Base-by-base conservation (phyloP, 2,113 vertebrate genomes). In the Cephalopholis sonnerati region DNA sequence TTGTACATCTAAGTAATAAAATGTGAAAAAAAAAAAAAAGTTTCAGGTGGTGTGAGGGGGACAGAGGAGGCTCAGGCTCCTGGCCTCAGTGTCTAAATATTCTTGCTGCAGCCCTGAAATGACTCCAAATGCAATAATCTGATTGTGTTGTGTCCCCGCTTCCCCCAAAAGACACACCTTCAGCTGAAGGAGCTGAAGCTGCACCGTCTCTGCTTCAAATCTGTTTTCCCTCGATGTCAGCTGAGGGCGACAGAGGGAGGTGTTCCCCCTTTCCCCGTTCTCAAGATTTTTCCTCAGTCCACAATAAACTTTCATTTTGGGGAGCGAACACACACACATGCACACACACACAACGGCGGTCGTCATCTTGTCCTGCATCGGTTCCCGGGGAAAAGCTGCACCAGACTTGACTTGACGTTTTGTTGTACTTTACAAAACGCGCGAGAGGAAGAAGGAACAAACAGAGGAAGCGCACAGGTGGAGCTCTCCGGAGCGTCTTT, bases 221-320 rank as follows among this genome's bases (percentile, higher is more conserved):
- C 39, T 58, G 75, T 87, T 90, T 24, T 88, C 89, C 75, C 73
- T 87, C 66, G 86, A 89, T 94, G 93, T 94, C 93, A 93, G 94
- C 80, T 93, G 93, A 94, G 93, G 92, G 94, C 94, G 93, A 95
- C 93, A 93, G 94, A 94, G 94, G 93, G 94, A 95, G 91, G 84
- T 89, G 84, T 91, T 86, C 79, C 85, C 85, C 83, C 63, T 66
- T 54, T 61, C 77, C 62, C 84, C 50, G 65, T 83, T 83, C 84
- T 89, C 85, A 79, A 85, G 73, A 87, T 89, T 82, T 86, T 81
- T 50, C 89, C 87, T 84, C 87, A 58, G 75, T 90, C 85, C 85
- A 86, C 92, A 89, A 90, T 89, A 91, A 92, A 91, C 91, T 91
- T 93, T 91, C 82, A 91, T 91, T 91, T 94, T 80, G 84, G 84